Evolutionary conservation across 2,888 invertebrate species (phyloP), one percentile per base, ranked within the genome.

Genomic region (Scaptodrosophila latifasciaeformis): DNA sequence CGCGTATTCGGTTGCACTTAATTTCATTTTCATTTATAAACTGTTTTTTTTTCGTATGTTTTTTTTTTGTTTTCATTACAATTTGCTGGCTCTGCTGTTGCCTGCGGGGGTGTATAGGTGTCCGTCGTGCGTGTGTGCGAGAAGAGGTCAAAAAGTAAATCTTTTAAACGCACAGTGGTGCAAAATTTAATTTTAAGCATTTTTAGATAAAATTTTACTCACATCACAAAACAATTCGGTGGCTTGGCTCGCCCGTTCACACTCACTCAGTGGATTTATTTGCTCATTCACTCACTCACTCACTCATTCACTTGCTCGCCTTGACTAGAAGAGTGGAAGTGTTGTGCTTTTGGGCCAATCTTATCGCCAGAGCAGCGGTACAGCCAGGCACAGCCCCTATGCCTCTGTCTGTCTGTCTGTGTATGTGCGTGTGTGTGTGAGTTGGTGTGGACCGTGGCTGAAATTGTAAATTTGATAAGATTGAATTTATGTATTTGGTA

Each of bases 21-120:
- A 39, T 54, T 45, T 64, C 27, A 18, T 34, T 58, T 64, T 53
- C 42, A 50, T 24, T 54, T 34, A 40, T 48, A 53, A 46, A 21
- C 29, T 27, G 29, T 21, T 54, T 35, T 44, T 34, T 45, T 35
- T 31, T 27, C 37, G 29, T 15, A 19, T 49, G 19, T 4, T 37
- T 37, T 37, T 13, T 18, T 17, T 1, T 37, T 37, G 5, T 17
- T 18, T 10, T 3, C 19, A 37, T 2, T 37, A 17, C 18, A 37
- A n/a, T n/a, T n/a, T n/a, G n/a, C n/a, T n/a, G n/a, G n/a, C 27
- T 27, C 9, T 6, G 5, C 27, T 27, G 27, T 9, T 27, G 24
- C 15, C 35, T 18, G 40, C 40, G 15, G 12, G 21, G 21, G 37
- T 17, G 3, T 3, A 31, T 10, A 27, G 9, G 27, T 27, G 5